Percentiles rank a stretch among this genome's conserved stretches.
Evolutionary conservation across 2,113 vertebrate genomes (phyloP).

Genomic region (Pitta sordida): DNA sequence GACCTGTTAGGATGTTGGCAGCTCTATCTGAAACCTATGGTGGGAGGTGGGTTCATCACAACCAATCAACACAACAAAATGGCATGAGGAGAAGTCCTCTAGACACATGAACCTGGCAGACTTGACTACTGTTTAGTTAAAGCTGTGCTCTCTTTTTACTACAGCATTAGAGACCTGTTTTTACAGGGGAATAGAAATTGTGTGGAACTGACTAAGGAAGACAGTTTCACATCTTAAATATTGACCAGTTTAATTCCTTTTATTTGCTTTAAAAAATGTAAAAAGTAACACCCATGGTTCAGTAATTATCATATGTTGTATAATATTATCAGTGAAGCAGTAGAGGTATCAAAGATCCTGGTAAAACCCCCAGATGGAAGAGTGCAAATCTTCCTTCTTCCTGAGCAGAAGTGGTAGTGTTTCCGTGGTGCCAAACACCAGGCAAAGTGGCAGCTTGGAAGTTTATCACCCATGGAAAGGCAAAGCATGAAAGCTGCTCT

Average conservation of each 20-base stretch:
- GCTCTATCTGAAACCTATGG: not conserved
- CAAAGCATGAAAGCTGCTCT: not conserved
- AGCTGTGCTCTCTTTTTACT: not conserved
- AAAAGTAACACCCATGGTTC: not conserved
- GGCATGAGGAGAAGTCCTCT: not conserved
- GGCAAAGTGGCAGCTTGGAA: not conserved
- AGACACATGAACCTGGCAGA: not conserved
- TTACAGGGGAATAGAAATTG: not conserved
- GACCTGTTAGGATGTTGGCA: not conserved
- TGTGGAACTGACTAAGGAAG: not conserved
- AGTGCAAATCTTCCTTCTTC: not conserved
- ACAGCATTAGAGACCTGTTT: not conserved
- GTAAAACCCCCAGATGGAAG: not conserved
- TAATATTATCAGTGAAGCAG: not conserved
- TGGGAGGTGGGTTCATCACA: not conserved
- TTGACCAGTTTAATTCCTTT: not conserved
- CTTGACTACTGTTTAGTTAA: not conserved
- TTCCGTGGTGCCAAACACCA: fast-evolving
- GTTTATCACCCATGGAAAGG: not conserved
- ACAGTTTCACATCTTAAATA: not conserved
- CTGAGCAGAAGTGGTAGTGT: not conserved
- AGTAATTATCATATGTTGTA: not conserved
- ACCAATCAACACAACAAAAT: not conserved
- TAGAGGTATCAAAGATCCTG: not conserved
- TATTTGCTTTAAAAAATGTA: not conserved